Conservation (phyloP, 1,140 invertebrate genomes). For the Zaprionus gabonicus region DNA sequence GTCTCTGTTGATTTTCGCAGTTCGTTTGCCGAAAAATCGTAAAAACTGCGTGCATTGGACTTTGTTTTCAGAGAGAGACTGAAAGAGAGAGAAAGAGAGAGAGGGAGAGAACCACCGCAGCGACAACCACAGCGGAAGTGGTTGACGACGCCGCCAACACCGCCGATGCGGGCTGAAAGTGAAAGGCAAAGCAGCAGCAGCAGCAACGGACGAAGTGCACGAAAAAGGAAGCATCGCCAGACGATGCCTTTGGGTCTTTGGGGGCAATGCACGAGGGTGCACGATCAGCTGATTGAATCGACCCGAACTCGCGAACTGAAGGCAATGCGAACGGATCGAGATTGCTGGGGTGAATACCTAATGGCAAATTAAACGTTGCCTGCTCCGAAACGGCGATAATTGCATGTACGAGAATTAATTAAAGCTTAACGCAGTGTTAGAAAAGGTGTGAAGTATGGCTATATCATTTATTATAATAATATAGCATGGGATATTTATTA, state of each 20-base stretch:
- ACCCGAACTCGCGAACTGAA: neutral
- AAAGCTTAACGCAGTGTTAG: neutral
- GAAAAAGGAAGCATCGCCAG: constrained; percentile 44
- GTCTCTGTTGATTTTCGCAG: constrained; percentile 36
- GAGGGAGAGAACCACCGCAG: constrained; percentile 1
- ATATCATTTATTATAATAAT: constrained; percentile 1
- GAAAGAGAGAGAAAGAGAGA: neutral
- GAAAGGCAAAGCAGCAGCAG: constrained; percentile 61
- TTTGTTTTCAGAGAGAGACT: constrained; percentile 46
- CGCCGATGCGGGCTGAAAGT: constrained; percentile 56
- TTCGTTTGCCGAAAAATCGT: constrained; percentile 30
- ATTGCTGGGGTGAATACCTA: neutral
- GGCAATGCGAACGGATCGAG: neutral
- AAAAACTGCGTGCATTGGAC: constrained; percentile 55
- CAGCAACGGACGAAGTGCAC: constrained; percentile 30
- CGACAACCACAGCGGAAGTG: constrained; percentile 57
- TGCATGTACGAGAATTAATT: neutral
- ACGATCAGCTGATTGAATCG: constrained; percentile 2
- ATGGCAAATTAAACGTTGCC: neutral
- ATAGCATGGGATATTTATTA: neutral
- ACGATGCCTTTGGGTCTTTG: constrained; percentile 1
- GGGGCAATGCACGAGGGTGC: constrained; percentile 18
- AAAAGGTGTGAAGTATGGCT: neutral
- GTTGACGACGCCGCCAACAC: constrained; percentile 17
- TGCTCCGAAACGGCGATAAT: constrained; percentile 5